Base-by-base conservation (phyloP, 2,113 vertebrate genomes). In the Leptosomus discolor region DNA sequence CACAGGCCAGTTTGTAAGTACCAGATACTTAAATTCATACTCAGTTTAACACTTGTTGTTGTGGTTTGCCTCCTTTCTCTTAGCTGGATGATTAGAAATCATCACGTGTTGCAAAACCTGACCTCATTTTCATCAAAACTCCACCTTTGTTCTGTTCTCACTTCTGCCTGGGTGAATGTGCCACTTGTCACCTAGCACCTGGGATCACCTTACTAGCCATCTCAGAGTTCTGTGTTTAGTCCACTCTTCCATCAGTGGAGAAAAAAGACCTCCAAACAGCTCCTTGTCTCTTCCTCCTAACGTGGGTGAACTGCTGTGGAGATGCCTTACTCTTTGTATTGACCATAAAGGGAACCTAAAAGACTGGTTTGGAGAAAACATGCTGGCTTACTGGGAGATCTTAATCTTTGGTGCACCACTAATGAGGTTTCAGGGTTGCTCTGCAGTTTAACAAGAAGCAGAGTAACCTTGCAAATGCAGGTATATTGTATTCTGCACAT, bases 301-400 rank as follows among this genome's bases (percentile, higher is more conserved):
- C 0, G 0, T 41, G 23, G 11, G 4, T 54, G 16, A 85, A 85
- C 34, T 54, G 39, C 51, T 0, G 1, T 53, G 27, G 74, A 65
- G 37, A 23, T 45, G 27, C 12, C 21, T 27, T 48, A 36, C 30
- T 73, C n/a, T 77, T 84, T 76, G 9, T 14, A 29, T 19, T 85
- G 53, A 60, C 39, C 45, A 12, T 51, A 74, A 91, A 71, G 15
- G 41, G 15, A 76, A 36, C 24, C 6, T 41, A 57, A 37, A 65
- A 64, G 5, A 15, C 29, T 39, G 22, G 1, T 22, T 64, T 83
- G 21, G 36, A 56, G 60, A 56, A 85, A 78, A 41, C 14, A 5
- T 32, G 21, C 24, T 36, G 39, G 5, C 18, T 87, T 87, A 53
- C 27, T 12, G 9, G 18, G 48, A 53, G 30, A 74, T 56, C 45